Conservation (phyloP, 1,140 invertebrate genomes). For the Leptinotarsa lineolata region DNA sequence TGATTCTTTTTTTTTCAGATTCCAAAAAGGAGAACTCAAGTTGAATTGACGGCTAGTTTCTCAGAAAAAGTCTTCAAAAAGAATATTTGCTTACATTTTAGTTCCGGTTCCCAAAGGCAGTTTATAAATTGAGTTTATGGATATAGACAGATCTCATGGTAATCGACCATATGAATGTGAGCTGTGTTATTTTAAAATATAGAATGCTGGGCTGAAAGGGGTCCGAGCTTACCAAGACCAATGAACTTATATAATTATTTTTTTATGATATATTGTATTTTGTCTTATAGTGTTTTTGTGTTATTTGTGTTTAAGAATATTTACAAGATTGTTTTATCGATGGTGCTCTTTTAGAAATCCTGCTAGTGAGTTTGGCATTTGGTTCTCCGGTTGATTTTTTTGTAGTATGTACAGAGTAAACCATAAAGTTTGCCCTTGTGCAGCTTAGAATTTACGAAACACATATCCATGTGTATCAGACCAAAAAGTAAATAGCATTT, state of each 20-base stretch:
- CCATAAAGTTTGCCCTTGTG: neutral
- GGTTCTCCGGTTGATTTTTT: constrained; percentile 17
- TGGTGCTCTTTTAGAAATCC: constrained; percentile 36
- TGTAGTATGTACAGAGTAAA: constrained; percentile 12
- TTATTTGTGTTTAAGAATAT: constrained; percentile 30
- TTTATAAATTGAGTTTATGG: constrained; percentile 23
- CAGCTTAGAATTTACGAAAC: constrained; percentile 31
- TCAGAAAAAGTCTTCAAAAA: constrained; percentile 20
- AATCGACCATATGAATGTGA: constrained; percentile 25
- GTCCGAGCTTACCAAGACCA: constrained; percentile 27
- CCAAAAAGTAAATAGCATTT: constrained; percentile 45
- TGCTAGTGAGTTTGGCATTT: constrained; percentile 11
- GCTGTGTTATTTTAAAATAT: constrained; percentile 44
- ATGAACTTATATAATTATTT: constrained; percentile 29
- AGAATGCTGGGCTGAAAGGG: constrained; percentile 24
- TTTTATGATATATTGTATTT: constrained; percentile 21
- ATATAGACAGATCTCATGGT: constrained; percentile 13
- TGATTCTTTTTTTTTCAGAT: constrained; percentile 52
- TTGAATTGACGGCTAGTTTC: constrained; percentile 54
- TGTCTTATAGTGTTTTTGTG: constrained; percentile 18
- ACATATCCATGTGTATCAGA: constrained; percentile 51
- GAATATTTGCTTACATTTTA: constrained; percentile 35
- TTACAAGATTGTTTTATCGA: constrained; percentile 26
- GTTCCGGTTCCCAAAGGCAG: constrained; percentile 17
- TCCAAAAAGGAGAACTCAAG: constrained; percentile 60